Percentiles rank a stretch among this genome's conserved stretches.
These are phyloP conservation scores for Microchrysa polita DNA, from an alignment of 2,888 invertebrate species.

Conservation along the genomic window DNA sequence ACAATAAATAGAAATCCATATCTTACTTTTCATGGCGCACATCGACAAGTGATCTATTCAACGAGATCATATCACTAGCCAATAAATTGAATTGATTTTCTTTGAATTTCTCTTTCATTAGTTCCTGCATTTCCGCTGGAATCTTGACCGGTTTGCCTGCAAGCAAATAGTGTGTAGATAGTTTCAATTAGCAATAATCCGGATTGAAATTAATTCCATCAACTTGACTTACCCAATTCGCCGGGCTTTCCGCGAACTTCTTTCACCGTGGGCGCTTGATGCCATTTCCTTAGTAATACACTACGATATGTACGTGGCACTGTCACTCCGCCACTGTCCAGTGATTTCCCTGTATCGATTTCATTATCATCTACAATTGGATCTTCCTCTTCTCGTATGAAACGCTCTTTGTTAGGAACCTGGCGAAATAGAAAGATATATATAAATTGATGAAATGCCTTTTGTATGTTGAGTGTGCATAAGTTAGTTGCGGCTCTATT, in stretches of 20 bases:
- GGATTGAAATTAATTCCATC: background rate
- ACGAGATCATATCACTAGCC: slow-evolving; percentile 96
- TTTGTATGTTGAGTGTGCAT: too few species aligned
- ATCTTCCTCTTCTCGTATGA: slow-evolving; percentile 63
- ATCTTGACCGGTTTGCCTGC: slow-evolving; percentile 85
- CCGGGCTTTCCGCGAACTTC: slow-evolving; percentile 81
- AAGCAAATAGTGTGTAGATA: too few species aligned
- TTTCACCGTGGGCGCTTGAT: slow-evolving; percentile 74
- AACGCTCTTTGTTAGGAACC: slow-evolving; percentile 53
- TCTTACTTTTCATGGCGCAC: slow-evolving; percentile 91
- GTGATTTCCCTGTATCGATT: slow-evolving; percentile 63
- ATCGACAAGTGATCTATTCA: slow-evolving; percentile 94
- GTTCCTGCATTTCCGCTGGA: slow-evolving; percentile 83
- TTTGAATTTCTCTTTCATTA: slow-evolving; percentile 95
- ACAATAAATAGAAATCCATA: background rate
- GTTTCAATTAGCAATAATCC: slow-evolving; percentile 6
- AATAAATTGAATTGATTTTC: slow-evolving; percentile 98
- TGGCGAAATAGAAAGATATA: background rate
- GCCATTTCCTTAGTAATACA: slow-evolving; percentile 74
- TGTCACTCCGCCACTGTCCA: slow-evolving; percentile 60
- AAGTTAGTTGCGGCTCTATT: too few species aligned
- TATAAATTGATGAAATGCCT: too few species aligned
- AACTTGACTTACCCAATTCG: slow-evolving; percentile 79
- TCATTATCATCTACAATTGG: slow-evolving; percentile 63
- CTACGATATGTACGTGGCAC: slow-evolving; percentile 62